Conservation (phyloP, 2,888 invertebrate species). For the Sesamia inferens region DNA sequence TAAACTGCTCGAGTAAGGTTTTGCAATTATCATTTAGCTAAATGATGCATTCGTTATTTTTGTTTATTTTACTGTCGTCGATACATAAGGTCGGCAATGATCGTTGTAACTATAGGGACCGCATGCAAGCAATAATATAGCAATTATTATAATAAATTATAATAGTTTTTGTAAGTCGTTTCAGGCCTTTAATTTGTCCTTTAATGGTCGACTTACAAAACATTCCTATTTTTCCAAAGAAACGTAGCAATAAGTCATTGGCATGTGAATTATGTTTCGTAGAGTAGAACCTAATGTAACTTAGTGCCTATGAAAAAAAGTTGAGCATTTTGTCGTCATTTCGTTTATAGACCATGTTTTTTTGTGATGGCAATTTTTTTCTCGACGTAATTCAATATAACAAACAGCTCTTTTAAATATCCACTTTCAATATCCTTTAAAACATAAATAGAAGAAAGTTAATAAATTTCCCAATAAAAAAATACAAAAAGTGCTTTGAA, state of each 20-base stretch:
- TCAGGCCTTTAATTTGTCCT: conserved; percentile 26
- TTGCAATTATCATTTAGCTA: background rate
- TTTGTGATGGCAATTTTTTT: background rate
- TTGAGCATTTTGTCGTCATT: conserved; percentile 18
- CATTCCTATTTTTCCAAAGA: conserved; percentile 67
- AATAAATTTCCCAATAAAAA: no score
- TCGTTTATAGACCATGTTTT: background rate
- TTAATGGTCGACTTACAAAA: conserved; percentile 43
- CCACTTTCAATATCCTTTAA: background rate
- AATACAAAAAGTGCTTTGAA: background rate
- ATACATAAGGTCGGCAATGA: conserved; percentile 17
- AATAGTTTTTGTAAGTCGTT: conserved; percentile 46
- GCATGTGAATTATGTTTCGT: conserved; percentile 22
- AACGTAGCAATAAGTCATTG: conserved; percentile 54
- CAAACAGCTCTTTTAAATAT: background rate
- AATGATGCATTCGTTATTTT: background rate
- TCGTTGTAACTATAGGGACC: conserved; percentile 35
- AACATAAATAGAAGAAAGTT: background rate
- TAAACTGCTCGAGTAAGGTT: background rate
- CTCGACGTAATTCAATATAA: background rate
- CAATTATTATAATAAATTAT: conserved; percentile 36
- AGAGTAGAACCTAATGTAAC: conserved; percentile 14
- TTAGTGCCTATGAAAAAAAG: conserved; percentile 15
- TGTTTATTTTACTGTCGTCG: conserved; percentile 10
- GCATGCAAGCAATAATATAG: conserved; percentile 55